Percentiles rank a stretch among this genome's conserved stretches.
These are phyloP conservation scores for Amphiprion percula DNA, from an alignment of 2,113 vertebrate genomes.

Conservation along the genomic window DNA sequence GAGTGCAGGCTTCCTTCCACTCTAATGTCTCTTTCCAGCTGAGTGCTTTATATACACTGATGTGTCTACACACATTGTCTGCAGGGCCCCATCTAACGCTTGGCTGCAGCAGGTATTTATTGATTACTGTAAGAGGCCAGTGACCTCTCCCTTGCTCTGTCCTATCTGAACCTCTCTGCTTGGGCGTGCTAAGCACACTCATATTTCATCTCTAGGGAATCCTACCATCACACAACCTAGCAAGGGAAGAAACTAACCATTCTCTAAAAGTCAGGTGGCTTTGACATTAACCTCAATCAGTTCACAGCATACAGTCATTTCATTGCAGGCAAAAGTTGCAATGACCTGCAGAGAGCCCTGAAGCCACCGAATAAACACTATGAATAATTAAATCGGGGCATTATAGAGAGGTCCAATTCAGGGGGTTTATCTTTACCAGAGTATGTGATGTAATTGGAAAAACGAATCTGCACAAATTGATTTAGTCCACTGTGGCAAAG, in stretches of 20 bases:
- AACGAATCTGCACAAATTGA: constrained; percentile 89
- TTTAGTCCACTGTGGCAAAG: constrained; percentile 85
- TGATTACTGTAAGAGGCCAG: constrained; percentile 88
- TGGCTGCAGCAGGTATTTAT: constrained; percentile 87
- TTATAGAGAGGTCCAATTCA: constrained; percentile 35
- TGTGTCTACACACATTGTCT: constrained; percentile 65
- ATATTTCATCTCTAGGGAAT: constrained; percentile 89
- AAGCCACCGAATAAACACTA: constrained; percentile 57
- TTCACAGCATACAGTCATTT: constrained; percentile 41
- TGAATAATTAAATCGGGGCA: constrained; percentile 67
- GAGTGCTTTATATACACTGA: constrained; percentile 64
- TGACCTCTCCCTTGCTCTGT: constrained; percentile 84
- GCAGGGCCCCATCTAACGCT: constrained; percentile 65
- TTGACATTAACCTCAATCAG: constrained; percentile 81
- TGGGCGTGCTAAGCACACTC: constrained; percentile 85
- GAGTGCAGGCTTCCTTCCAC: constrained; percentile 43
- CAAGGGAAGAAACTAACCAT: constrained; percentile 76
- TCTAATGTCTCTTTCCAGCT: constrained; percentile 61
- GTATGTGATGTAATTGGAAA: constrained; percentile 85
- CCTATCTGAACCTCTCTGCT: constrained; percentile 78
- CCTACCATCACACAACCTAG: constrained; percentile 72
- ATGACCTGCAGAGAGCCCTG: not conserved
- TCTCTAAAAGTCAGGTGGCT: constrained; percentile 87
- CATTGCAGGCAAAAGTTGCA: constrained; percentile 32
- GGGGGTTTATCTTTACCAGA: constrained; percentile 47